Percentiles rank a stretch among this genome's conserved stretches.
Conservation (phyloP, 2,888 invertebrate genomes). For the Suillia variegata region DNA sequence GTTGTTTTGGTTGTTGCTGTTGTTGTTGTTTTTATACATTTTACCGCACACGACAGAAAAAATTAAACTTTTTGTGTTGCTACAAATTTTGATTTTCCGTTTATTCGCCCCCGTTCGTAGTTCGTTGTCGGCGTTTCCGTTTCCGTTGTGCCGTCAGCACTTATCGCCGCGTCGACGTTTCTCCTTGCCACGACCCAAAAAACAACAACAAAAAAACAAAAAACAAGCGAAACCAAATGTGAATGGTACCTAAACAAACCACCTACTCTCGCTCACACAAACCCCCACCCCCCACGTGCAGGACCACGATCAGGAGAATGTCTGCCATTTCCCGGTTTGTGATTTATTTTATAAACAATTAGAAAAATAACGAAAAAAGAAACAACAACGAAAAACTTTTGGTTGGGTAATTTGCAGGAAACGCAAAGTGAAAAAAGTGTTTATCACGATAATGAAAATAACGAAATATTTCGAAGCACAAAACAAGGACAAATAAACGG, state of each 20-base stretch:
- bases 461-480: no score
- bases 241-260: no score
- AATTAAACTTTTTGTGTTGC: not conserved
- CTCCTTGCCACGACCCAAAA: not conserved
- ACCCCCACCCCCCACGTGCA: no score
- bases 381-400: slow-evolving; percentile 33
- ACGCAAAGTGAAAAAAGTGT: slow-evolving; percentile 9
- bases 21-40: not conserved
- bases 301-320: no score
- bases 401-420: slow-evolving; percentile 44
- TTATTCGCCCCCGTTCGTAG: slow-evolving; percentile 27
- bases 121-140: slow-evolving; percentile 46
- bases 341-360: slow-evolving; percentile 51
- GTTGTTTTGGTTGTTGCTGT: not conserved
- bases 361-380: slow-evolving; percentile 39
- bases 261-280: no score
- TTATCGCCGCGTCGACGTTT: not conserved
- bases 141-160: slow-evolving; percentile 33
- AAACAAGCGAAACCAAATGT: no score
- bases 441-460: no score
- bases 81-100: slow-evolving; percentile 32
- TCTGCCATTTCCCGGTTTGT: slow-evolving; percentile 36
- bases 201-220: no score
- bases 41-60: not conserved
- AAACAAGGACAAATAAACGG: no score